These are phyloP conservation scores for Drosophila formosana DNA, from an alignment of 2,888 invertebrate genomes.

Conservation along the genomic window DNA sequence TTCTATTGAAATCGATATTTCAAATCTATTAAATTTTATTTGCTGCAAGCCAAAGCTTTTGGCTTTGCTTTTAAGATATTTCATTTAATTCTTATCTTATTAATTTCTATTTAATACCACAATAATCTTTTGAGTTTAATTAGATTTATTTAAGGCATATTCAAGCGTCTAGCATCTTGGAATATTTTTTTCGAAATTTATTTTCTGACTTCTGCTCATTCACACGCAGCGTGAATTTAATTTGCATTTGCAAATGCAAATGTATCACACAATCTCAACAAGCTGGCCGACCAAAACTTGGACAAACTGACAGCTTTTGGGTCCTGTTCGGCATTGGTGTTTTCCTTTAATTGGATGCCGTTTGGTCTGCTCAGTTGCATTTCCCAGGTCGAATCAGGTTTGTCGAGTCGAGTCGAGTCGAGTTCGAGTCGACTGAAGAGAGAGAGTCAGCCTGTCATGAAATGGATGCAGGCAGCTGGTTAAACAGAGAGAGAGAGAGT, in stretches of 20 bases:
- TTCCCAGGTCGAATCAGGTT: conserved; percentile 36
- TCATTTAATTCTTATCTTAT: too few species aligned
- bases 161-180: not conserved
- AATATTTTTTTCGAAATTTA: not conserved
- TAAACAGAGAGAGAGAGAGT: not conserved
- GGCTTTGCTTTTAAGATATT: too few species aligned
- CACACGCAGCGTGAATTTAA: conserved; percentile 65
- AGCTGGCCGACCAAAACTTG: conserved; percentile 31
- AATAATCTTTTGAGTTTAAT: not conserved
- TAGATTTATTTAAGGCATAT: conserved; percentile 11
- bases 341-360: conserved; percentile 71
- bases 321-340: conserved; percentile 59
- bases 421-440: not conserved
- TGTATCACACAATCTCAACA: conserved; percentile 51
- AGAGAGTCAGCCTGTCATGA: conserved; percentile 32
- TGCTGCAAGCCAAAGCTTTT: too few species aligned
- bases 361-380: conserved; percentile 62
- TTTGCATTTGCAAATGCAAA: conserved; percentile 78
- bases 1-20: too few species aligned
- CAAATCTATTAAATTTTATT: too few species aligned
- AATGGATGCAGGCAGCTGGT: conserved; percentile 34
- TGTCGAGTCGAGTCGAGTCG: conserved; percentile 2
- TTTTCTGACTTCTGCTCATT: conserved; percentile 35
- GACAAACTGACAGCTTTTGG: conserved; percentile 66
- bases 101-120: too few species aligned